Conservation (phyloP, 1,140 invertebrate species). For the Drosophila sucinea region DNA sequence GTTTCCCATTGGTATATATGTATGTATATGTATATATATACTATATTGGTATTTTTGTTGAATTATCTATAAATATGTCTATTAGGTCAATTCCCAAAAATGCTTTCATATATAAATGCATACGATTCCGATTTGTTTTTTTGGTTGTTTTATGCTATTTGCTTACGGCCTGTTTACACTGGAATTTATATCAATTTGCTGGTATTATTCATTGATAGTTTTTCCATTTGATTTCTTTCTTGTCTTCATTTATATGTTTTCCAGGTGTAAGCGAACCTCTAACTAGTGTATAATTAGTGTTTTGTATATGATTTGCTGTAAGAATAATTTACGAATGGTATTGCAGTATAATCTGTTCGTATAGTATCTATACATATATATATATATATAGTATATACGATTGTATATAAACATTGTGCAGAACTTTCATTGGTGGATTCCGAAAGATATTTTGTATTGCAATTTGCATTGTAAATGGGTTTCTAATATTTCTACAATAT, state of each 20-base stretch:
- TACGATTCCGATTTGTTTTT: constrained; percentile 66
- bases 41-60: constrained; percentile 35
- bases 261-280: neutral
- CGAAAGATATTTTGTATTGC: constrained; percentile 1
- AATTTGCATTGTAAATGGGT: neutral
- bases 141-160: neutral
- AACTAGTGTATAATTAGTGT: constrained; percentile 1
- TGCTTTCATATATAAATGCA: constrained; percentile 78
- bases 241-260: no score
- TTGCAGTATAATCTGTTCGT: constrained; percentile 18
- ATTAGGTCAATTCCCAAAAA: constrained; percentile 79
- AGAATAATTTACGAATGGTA: neutral
- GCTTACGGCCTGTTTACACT: neutral
- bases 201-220: neutral
- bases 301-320: constrained; percentile 1
- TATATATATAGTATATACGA: constrained; percentile 39
- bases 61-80: constrained; percentile 53
- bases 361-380: constrained; percentile 37
- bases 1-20: constrained; percentile 22
- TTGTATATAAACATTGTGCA: constrained; percentile 43
- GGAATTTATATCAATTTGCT: neutral
- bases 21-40: constrained; percentile 26
- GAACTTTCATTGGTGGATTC: constrained; percentile 51
- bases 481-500: neutral
- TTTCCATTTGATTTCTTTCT: no score